These are phyloP conservation scores for Galleria mellonella DNA, from an alignment of 1,140 invertebrate genomes.

Conservation along the genomic window DNA sequence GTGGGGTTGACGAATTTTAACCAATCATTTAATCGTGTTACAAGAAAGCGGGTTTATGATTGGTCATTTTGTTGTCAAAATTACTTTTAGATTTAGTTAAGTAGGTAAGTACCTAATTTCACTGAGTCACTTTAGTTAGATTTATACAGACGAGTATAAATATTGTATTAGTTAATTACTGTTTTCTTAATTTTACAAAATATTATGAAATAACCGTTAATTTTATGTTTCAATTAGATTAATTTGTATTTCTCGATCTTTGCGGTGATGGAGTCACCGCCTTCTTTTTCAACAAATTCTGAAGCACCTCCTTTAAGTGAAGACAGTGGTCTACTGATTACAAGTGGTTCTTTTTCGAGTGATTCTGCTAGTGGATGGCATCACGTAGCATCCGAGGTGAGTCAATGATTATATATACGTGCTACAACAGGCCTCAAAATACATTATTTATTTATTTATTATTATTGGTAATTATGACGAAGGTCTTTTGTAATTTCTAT, in stretches of 20 bases:
- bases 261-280: constrained; percentile 76
- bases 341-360: constrained; percentile 79
- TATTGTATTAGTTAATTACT: constrained; percentile 31
- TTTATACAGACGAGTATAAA: background rate
- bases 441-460: no score
- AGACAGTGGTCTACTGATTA: constrained; percentile 78
- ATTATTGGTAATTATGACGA: no score
- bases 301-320: constrained; percentile 77
- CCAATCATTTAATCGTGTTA: no score
- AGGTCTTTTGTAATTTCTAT: no score
- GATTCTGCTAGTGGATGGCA: constrained; percentile 74
- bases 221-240: constrained; percentile 41
- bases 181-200: constrained; percentile 42
- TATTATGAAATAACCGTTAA: constrained; percentile 20
- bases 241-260: constrained; percentile 29
- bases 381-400: constrained; percentile 76
- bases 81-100: no score
- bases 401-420: constrained; percentile 12
- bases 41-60: no score
- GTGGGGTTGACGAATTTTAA: no score
- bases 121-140: no score
- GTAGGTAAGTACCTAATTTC: no score
- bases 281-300: constrained; percentile 76
- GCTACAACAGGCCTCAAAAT: no score
- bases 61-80: no score